Conservation (phyloP, 2,797 vertebrate species). For the Alcedo atthis region DNA sequence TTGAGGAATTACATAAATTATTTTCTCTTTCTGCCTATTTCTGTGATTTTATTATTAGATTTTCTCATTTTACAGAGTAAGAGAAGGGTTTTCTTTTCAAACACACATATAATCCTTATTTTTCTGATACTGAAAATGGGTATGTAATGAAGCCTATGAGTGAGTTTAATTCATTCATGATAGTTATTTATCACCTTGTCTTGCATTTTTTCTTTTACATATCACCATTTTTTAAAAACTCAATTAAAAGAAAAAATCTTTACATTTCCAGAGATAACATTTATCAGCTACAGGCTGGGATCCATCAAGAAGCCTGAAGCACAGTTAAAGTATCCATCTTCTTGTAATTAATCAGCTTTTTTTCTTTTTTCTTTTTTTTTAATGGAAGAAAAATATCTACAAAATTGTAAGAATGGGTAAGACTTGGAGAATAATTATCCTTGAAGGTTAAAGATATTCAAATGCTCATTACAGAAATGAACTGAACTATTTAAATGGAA, state of each 20-base stretch:
- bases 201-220: slow-evolving; percentile 1
- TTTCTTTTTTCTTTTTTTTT: slow-evolving; percentile 1
- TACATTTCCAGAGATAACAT: slow-evolving; percentile 32
- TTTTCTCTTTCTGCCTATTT: background rate
- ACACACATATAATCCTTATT: background rate
- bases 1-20: background rate
- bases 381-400: slow-evolving; percentile 23
- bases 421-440: slow-evolving; percentile 33
- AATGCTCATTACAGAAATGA: slow-evolving; percentile 51
- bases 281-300: slow-evolving; percentile 31
- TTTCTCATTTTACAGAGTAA: background rate
- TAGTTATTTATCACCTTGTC: background rate
- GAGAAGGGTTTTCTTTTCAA: background rate
- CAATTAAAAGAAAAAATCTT: background rate
- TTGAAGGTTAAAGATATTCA: slow-evolving; percentile 40
- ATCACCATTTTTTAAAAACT: background rate
- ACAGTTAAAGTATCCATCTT: slow-evolving; percentile 42
- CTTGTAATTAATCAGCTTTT: slow-evolving; percentile 57
- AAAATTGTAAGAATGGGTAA: slow-evolving; percentile 28
- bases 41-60: background rate
- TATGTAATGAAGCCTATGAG: background rate
- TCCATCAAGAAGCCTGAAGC: slow-evolving; percentile 2
- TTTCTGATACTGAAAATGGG: background rate
- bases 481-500: background rate
- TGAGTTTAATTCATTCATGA: background rate